Evolutionary conservation across 2,113 vertebrate genomes (phyloP).

Genomic region (Phaethornis superciliosus): DNA sequence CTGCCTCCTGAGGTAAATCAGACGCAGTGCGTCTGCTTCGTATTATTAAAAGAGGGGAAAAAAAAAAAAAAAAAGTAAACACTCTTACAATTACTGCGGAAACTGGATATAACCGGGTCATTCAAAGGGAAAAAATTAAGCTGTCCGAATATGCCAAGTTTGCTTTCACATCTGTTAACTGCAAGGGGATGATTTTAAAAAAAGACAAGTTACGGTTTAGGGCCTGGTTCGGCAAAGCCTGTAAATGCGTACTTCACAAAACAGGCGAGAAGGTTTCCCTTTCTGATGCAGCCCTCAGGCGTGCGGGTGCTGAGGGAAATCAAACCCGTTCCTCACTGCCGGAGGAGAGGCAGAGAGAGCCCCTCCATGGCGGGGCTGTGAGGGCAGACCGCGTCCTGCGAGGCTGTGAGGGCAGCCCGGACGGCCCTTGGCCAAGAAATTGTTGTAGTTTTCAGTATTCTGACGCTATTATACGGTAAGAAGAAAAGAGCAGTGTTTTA

Average conservation of each 20-base stretch:
- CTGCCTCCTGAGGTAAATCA: not conserved
- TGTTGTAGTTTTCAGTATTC: fast-evolving
- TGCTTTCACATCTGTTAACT: constrained; percentile 41
- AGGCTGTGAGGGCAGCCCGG: fast-evolving
- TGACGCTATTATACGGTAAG: fast-evolving
- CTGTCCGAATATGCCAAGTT: not conserved
- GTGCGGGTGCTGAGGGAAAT: fast-evolving
- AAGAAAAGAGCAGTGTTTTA: not conserved
- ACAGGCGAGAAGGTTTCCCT: not conserved
- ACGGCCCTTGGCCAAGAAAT: fast-evolving
- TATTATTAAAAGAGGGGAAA: constrained; percentile 10
- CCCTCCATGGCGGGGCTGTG: no score
- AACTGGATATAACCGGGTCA: constrained; percentile 39
- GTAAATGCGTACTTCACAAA: not conserved
- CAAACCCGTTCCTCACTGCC: fast-evolving
- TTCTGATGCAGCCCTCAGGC: not conserved
- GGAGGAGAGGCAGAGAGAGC: not conserved
- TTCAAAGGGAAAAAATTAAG: not conserved
- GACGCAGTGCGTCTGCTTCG: not conserved
- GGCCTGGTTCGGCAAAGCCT: not conserved
- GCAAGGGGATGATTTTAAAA: not conserved
- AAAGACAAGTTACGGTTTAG: not conserved
- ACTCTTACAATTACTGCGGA: constrained; percentile 13
- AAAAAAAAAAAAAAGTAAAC: constrained; percentile 5
- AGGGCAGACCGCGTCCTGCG: no score